These are phyloP conservation scores for Papilio helenus DNA, from an alignment of 1,140 invertebrate species.

Conservation along the genomic window DNA sequence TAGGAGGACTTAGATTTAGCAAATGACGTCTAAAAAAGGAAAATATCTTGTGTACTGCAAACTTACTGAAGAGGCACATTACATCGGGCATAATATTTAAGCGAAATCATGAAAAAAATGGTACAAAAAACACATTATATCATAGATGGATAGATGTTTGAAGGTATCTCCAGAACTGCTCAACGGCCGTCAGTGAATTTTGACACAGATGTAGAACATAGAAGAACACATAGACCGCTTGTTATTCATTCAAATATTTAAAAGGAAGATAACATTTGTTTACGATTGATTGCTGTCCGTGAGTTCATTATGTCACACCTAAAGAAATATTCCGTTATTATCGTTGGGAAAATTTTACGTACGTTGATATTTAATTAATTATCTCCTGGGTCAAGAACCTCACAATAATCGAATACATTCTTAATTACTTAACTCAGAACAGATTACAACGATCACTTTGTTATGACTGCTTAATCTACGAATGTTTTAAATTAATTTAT, in stretches of 20 bases:
- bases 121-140: not conserved
- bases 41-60: too few species aligned
- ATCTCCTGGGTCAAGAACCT: constrained; percentile 4
- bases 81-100: too few species aligned
- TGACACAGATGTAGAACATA: not conserved
- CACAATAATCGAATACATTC: not conserved
- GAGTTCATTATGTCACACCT: not conserved
- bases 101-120: not conserved
- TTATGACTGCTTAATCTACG: not conserved
- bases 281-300: not conserved
- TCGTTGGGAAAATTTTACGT: not conserved
- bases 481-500: not conserved
- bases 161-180: too few species aligned
- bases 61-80: too few species aligned
- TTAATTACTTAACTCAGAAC: not conserved
- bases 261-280: not conserved
- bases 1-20: too few species aligned
- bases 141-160: too few species aligned
- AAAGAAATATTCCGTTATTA: constrained; percentile 10
- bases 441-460: not conserved
- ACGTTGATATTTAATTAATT: not conserved
- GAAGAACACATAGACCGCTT: too few species aligned
- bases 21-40: too few species aligned
- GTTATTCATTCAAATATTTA: not conserved
- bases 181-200: too few species aligned